These are phyloP conservation scores for Lacanobia oleracea DNA, from an alignment of 2,888 invertebrate genomes.

Conservation along the genomic window DNA sequence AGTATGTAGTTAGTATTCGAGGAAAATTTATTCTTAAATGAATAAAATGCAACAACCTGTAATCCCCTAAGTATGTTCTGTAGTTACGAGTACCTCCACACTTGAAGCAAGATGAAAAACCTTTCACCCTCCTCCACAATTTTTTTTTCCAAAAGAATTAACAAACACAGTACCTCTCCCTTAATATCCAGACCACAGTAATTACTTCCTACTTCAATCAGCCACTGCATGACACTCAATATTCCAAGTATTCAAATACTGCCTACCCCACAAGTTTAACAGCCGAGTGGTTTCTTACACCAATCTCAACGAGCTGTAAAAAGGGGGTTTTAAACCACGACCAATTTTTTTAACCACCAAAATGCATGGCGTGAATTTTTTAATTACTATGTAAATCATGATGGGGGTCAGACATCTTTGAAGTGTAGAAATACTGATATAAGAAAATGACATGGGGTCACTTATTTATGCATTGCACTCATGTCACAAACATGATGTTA, in stretches of 20 bases:
- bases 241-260: constrained; percentile 45
- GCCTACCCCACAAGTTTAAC: constrained; percentile 46
- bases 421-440: constrained; percentile 5
- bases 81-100: not conserved
- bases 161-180: constrained; percentile 15
- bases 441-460: too few species aligned
- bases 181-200: constrained; percentile 30
- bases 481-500: constrained; percentile 8
- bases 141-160: constrained; percentile 15
- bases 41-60: not conserved
- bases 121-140: not conserved
- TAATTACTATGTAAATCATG: constrained; percentile 55
- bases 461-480: constrained; percentile 9
- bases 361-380: constrained; percentile 41
- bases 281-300: constrained; percentile 41
- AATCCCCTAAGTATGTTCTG: not conserved
- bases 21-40: too few species aligned
- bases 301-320: constrained; percentile 23
- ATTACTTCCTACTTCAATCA: constrained; percentile 43
- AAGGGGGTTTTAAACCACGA: constrained; percentile 23
- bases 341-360: constrained; percentile 45
- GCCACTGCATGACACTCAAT: constrained; percentile 21
- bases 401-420: not conserved
- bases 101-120: not conserved
- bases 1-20: too few species aligned